These are phyloP conservation scores for Bubo blakistoni DNA, from an alignment of 2,113 vertebrate species.

Conservation along the genomic window DNA sequence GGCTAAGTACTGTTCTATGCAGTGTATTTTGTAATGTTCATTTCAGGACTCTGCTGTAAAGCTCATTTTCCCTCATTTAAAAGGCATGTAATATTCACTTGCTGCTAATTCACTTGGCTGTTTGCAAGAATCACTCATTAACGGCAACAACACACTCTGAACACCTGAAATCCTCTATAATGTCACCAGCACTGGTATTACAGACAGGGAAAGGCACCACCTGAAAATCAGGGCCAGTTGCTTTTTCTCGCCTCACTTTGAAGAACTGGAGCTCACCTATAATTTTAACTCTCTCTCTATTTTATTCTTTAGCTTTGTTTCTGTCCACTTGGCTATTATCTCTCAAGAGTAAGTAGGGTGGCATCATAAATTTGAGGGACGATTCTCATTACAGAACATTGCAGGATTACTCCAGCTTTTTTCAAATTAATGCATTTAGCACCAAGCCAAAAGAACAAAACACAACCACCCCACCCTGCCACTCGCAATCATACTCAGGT, in stretches of 20 bases:
- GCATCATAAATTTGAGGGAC: not conserved
- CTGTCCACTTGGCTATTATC: not conserved
- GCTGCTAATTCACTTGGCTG: not conserved
- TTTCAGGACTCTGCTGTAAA: not conserved
- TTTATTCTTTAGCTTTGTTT: not conserved
- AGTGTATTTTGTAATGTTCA: not conserved
- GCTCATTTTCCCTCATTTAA: not conserved
- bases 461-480: not conserved
- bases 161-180: not conserved
- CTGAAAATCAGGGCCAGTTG: rapidly evolving
- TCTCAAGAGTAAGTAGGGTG: not conserved
- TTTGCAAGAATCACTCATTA: not conserved
- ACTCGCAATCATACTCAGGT: not conserved
- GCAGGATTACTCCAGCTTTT: not conserved
- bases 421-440: not conserved
- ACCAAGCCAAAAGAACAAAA: not conserved
- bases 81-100: not conserved
- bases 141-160: not conserved
- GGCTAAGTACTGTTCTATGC: not conserved
- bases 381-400: not conserved
- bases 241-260: not conserved
- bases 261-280: not conserved
- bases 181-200: not conserved
- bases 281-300: not conserved
- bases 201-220: not conserved